Percentiles rank a stretch among this genome's conserved stretches.
Evolutionary conservation across 2,113 vertebrate genomes (phyloP).

Genomic region (Cyanocitta stelleri): DNA sequence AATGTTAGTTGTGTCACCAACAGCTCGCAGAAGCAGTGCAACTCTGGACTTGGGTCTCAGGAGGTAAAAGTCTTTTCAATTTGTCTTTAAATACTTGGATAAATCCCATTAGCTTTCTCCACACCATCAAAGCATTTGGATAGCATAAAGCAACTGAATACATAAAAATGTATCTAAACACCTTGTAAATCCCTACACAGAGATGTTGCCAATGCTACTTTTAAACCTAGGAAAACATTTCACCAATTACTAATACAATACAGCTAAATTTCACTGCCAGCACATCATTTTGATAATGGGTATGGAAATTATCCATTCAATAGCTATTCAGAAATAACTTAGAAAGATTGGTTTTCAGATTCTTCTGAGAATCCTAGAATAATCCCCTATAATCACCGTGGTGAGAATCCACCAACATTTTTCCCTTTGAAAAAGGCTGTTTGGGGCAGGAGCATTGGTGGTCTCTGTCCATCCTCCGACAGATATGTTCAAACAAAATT

Average conservation of each 20-base stretch:
- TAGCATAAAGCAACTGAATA: slow-evolving; percentile 65
- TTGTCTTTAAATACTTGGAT: slow-evolving; percentile 56
- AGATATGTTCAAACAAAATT: not conserved
- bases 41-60: slow-evolving; percentile 44
- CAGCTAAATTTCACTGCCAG: slow-evolving; percentile 70
- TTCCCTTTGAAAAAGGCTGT: slow-evolving; percentile 24
- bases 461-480: not conserved
- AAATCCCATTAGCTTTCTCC: slow-evolving; percentile 44
- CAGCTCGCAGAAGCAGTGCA: not conserved
- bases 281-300: slow-evolving; percentile 73
- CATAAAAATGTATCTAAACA: slow-evolving; percentile 69
- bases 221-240: slow-evolving; percentile 72
- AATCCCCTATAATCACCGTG: slow-evolving; percentile 70
- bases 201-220: slow-evolving; percentile 58
- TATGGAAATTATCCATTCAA: slow-evolving; percentile 78
- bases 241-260: slow-evolving; percentile 75
- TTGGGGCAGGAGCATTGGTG: not conserved
- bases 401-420: slow-evolving; percentile 52
- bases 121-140: slow-evolving; percentile 64
- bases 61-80: slow-evolving; percentile 53
- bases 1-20: not conserved
- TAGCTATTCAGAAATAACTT: slow-evolving; percentile 75
- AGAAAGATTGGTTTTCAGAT: slow-evolving; percentile 73
- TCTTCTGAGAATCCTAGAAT: slow-evolving; percentile 67
- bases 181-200: slow-evolving; percentile 66